Percentiles rank a stretch among this genome's conserved stretches.
Conservation (phyloP, 1,140 invertebrate genomes). For the Pachyrhynchus sulphureomaculatus region DNA sequence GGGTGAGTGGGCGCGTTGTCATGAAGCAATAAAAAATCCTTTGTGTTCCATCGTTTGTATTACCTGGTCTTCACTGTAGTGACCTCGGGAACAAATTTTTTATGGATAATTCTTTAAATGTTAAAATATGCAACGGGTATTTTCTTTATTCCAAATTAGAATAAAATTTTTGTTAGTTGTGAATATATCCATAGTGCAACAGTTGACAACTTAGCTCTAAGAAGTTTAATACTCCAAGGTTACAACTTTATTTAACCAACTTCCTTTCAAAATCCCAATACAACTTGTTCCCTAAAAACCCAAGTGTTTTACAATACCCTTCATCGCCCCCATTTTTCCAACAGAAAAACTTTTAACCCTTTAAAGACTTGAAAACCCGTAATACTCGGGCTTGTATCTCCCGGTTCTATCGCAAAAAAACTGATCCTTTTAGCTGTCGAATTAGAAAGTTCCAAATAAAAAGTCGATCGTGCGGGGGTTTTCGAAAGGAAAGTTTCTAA, state of each 20-base stretch:
- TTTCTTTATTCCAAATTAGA: no score
- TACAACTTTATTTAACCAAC: slow-evolving; percentile 1
- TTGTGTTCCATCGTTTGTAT: no score
- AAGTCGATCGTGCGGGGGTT: slow-evolving; percentile 1
- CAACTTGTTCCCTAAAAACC: no score
- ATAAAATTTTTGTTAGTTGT: no score
- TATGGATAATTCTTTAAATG: no score
- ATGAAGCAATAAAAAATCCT: no score
- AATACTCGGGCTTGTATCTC: slow-evolving; percentile 22
- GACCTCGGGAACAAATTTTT: no score
- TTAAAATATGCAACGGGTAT: no score
- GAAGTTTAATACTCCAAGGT: background rate
- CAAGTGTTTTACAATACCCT: background rate
- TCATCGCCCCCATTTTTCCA: slow-evolving; percentile 2
- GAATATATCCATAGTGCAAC: no score
- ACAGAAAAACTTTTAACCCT: slow-evolving; percentile 21
- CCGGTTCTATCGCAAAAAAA: slow-evolving; percentile 10
- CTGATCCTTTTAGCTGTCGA: slow-evolving; percentile 16
- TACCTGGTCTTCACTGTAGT: no score
- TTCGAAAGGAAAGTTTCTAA: slow-evolving; percentile 13
- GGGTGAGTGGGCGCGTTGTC: no score
- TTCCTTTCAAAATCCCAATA: background rate
- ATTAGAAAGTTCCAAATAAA: slow-evolving; percentile 30
- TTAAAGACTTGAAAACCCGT: slow-evolving; percentile 3
- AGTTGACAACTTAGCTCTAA: no score